Conservation (phyloP, 1,140 invertebrate genomes). For the Pseudomyrmex cubaensis region DNA sequence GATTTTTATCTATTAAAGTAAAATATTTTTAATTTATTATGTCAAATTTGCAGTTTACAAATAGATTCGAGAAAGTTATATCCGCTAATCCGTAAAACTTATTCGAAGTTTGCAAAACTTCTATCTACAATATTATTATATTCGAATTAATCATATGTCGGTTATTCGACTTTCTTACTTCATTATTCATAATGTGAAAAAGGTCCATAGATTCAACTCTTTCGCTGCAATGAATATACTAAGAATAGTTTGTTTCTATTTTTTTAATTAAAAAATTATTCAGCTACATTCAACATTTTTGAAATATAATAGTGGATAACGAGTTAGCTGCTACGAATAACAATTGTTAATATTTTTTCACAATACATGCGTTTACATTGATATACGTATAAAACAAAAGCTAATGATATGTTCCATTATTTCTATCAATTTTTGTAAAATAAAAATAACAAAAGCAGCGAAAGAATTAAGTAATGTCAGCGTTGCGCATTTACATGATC, state of each 20-base stretch:
- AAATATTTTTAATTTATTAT: constrained; percentile 79
- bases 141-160: background rate
- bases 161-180: background rate
- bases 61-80: constrained; percentile 51
- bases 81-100: background rate
- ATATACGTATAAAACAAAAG: background rate
- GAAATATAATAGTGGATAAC: background rate
- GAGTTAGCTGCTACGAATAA: background rate
- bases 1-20: constrained; percentile 74
- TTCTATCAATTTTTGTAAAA: background rate
- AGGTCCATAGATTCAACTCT: background rate
- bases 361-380: background rate
- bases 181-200: background rate
- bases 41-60: constrained; percentile 75
- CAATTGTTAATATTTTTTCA: background rate
- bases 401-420: background rate
- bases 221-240: constrained; percentile 21
- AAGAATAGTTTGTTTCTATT: constrained; percentile 11
- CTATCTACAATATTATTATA: background rate
- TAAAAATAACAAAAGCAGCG: background rate
- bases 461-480: constrained; percentile 32
- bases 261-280: background rate
- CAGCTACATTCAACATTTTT: too few species aligned
- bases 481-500: background rate
- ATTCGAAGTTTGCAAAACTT: constrained; percentile 1